Base-by-base conservation (phyloP, 2,113 vertebrate species). In the Elephantulus edwardii region DNA sequence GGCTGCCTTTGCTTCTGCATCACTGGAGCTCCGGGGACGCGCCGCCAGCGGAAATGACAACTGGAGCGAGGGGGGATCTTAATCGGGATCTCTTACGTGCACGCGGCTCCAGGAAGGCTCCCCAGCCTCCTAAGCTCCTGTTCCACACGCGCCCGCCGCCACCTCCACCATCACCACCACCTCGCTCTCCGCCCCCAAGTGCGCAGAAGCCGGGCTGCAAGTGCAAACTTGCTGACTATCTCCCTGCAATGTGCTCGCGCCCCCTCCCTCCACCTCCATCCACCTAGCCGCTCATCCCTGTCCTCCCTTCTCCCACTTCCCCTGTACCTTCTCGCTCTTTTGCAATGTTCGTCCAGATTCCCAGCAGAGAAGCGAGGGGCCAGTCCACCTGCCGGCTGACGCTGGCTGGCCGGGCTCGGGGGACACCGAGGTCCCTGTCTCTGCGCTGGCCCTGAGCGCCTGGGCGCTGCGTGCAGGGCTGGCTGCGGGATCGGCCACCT, bases 41-140 rank as follows among this genome's bases (percentile, higher is more conserved):
- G 93, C 93, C 44, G 26, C 60, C 7, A 33, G 88, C 93, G 93
- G 95, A 96, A 96, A 94, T 68, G 96, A 93, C 96, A 89, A 70
- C 62, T 38, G 82, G 8, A 17, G 83, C 68, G 91, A 60, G 33
- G 76, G 70, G 42, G 89, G 33, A n/a, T 68, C 30, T 85, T 82
- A 10, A 46, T 42, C 91, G 92, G 74, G 85, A 46, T 5, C 17
- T 71, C 70, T n/a, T 50, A 46, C 89, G 87, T 22, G 56, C 38
- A 1, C 35, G 90, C 22, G 28, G 87, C 54, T 6, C 30, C 35
- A 71, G 48, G 28, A 20, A 58, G 54, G 78, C 44, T 52, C 54
- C 64, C 74, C 83, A 17, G 24, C 62, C 94, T 42, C 78, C 78
- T 19, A 1, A 2, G 52, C 91, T 60, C 92, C 86, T 50, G n/a